These are phyloP conservation scores for Perca flavescens DNA, from an alignment of 2,113 vertebrate genomes.

Conservation along the genomic window DNA sequence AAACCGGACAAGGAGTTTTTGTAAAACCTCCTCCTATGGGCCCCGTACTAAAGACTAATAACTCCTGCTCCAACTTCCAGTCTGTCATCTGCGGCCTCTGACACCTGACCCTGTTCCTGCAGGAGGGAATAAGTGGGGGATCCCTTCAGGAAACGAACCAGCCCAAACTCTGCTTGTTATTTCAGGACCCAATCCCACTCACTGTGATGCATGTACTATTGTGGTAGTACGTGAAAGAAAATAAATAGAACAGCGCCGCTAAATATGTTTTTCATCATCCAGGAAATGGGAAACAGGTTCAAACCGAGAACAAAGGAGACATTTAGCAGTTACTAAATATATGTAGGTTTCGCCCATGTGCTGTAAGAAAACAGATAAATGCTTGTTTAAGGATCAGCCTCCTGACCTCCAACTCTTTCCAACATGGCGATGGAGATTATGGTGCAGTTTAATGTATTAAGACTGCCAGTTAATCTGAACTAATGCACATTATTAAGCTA, in stretches of 20 bases:
- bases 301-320: constrained; percentile 64
- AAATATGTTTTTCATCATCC: constrained; percentile 49
- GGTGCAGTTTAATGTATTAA: constrained; percentile 54
- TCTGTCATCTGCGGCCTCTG: constrained; percentile 58
- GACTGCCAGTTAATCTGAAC: constrained; percentile 67
- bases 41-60: constrained; percentile 8
- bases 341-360: constrained; percentile 11
- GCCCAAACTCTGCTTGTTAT: constrained; percentile 71
- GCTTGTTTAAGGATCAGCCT: constrained; percentile 61
- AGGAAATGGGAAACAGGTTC: constrained; percentile 63
- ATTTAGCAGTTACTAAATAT: constrained; percentile 40
- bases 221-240: constrained; percentile 48
- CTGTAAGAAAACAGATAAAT: constrained; percentile 60
- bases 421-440: constrained; percentile 65
- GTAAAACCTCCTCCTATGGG: neutral
- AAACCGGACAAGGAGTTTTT: neutral
- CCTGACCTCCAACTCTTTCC: constrained; percentile 38
- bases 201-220: constrained; percentile 34
- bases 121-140: constrained; percentile 34
- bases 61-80: constrained; percentile 39
- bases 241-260: constrained; percentile 56
- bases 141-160: constrained; percentile 41
- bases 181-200: constrained; percentile 56
- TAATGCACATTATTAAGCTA: constrained; percentile 68
- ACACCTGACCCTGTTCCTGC: constrained; percentile 64